These are phyloP conservation scores for Oophaga sylvatica DNA, from an alignment of 2,797 vertebrate genomes.

Conservation along the genomic window DNA sequence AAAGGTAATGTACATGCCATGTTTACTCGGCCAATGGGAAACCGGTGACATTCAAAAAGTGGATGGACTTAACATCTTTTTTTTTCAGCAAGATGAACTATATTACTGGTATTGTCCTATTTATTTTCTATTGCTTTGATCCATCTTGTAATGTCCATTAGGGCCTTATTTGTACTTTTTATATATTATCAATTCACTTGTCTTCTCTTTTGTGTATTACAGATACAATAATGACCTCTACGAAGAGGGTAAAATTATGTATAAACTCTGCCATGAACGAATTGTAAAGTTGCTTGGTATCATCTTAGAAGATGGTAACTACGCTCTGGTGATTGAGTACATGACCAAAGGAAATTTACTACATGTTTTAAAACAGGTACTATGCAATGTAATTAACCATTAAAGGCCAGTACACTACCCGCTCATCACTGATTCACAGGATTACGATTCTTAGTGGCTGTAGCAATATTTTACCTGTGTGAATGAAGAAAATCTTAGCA, in stretches of 20 bases:
- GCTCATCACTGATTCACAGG: background rate
- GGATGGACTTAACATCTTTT: no score
- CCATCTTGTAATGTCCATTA: no score
- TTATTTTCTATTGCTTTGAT: no score
- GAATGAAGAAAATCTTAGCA: no score
- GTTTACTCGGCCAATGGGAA: no score
- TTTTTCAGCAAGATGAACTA: no score
- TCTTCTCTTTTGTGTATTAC: constrained; percentile 21
- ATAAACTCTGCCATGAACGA: constrained; percentile 81
- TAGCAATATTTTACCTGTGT: no score
- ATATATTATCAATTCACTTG: background rate
- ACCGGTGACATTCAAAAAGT: no score
- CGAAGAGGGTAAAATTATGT: constrained; percentile 90
- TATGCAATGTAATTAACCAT: background rate
- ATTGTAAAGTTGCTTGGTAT: constrained; percentile 91
- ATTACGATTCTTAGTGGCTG: no score
- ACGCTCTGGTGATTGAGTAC: constrained; percentile 93
- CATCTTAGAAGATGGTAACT: constrained; percentile 88
- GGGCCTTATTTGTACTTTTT: background rate
- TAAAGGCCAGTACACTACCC: background rate
- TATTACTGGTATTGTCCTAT: no score
- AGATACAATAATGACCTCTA: constrained; percentile 79
- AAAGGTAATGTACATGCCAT: no score
- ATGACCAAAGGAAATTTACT: constrained; percentile 88
- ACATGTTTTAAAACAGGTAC: constrained; percentile 81